Percentiles rank a stretch among this genome's conserved stretches.
phyloP scores from a whole-genome alignment of 1,140 invertebrate species.

The Papilio polytes region DNA sequence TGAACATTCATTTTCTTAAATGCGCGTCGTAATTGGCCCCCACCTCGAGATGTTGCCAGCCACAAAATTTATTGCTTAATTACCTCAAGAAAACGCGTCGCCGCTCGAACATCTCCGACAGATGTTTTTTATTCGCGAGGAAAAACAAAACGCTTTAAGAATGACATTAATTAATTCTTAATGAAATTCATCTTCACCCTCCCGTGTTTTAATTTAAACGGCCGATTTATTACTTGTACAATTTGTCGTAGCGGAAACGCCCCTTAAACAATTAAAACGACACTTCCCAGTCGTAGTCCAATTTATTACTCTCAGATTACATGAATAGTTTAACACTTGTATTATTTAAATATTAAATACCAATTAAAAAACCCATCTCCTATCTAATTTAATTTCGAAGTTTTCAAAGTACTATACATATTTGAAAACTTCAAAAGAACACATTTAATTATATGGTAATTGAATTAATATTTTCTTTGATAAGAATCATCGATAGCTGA shows the following conservation, averaged over 20 bases:
- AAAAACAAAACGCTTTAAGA: slow-evolving; percentile 83
- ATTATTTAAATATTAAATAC: slow-evolving; percentile 40
- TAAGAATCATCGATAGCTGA: slow-evolving; percentile 76
- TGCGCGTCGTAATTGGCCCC: slow-evolving; percentile 75
- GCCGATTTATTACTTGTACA: slow-evolving; percentile 81
- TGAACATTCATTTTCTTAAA: slow-evolving; percentile 80
- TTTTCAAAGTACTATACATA: slow-evolving; percentile 30
- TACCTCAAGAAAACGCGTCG: slow-evolving; percentile 82
- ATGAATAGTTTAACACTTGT: slow-evolving; percentile 57
- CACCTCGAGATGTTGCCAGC: slow-evolving; percentile 78
- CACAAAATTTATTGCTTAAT: slow-evolving; percentile 83
- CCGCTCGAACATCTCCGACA: slow-evolving; percentile 68
- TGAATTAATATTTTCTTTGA: slow-evolving; percentile 70
- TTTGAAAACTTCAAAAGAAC: slow-evolving; percentile 42
- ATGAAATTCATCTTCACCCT: slow-evolving; percentile 84
- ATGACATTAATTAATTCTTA: slow-evolving; percentile 84
- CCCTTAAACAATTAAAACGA: slow-evolving; percentile 76
- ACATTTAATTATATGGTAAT: not conserved
- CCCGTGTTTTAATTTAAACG: slow-evolving; percentile 80
- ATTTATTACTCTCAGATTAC: slow-evolving; percentile 75
- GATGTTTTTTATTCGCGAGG: slow-evolving; percentile 82
- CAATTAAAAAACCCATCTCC: slow-evolving; percentile 17
- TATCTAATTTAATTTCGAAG: slow-evolving; percentile 13
- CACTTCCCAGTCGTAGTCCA: slow-evolving; percentile 64
- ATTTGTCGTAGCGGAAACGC: slow-evolving; percentile 75